Evolutionary conservation across 2,888 invertebrate species (phyloP).

Genomic region (Spisula subtruncata): DNA sequence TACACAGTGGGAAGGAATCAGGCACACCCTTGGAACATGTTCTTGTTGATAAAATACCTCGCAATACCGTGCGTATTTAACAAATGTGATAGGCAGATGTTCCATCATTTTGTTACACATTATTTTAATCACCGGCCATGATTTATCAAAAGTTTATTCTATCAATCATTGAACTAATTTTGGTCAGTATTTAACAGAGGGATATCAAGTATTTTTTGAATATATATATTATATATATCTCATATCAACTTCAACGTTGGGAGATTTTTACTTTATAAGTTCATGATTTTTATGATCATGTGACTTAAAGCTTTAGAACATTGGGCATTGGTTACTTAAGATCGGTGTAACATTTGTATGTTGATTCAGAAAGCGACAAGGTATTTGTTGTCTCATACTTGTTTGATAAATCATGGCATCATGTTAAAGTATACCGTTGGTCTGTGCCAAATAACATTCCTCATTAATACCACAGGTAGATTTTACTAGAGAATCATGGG

Average conservation of each 20-base stretch:
- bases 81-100: constrained; percentile 63
- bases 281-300: neutral
- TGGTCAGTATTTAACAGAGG: constrained; percentile 14
- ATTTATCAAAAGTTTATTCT: constrained; percentile 34
- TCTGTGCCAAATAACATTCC: constrained; percentile 76
- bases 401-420: constrained; percentile 45
- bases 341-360: neutral
- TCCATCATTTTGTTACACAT: constrained; percentile 42
- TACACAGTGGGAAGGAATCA: constrained; percentile 23
- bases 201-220: neutral
- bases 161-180: neutral
- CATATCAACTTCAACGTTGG: neutral
- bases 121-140: constrained; percentile 45
- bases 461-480: constrained; percentile 72
- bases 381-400: constrained; percentile 5
- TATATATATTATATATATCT: neutral
- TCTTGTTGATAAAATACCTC: constrained; percentile 52
- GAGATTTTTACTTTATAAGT: neutral
- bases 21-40: constrained; percentile 25
- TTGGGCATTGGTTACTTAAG: constrained; percentile 13
- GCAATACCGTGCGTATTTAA: constrained; percentile 63
- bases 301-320: constrained; percentile 13
- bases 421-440: constrained; percentile 60
- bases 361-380: neutral
- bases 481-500: constrained; percentile 71